These are phyloP conservation scores for Anoplolepis gracilipes DNA, from an alignment of 1,140 invertebrate genomes.

Conservation along the genomic window DNA sequence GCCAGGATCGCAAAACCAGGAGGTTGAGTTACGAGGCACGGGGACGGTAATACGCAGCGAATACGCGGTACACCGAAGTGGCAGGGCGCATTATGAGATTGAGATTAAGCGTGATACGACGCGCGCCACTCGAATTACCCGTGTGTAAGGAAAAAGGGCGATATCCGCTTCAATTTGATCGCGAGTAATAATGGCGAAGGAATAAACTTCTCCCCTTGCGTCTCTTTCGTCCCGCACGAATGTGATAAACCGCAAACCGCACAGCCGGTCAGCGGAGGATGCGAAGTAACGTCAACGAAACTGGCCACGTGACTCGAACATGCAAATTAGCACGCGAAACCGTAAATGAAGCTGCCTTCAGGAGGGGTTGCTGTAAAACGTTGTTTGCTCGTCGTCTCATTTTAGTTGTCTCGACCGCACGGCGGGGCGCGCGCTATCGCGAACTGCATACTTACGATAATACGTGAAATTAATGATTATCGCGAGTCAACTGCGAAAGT, in stretches of 20 bases:
- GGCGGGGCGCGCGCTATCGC: neutral
- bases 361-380: neutral
- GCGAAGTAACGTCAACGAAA: neutral
- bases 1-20: constrained; percentile 54
- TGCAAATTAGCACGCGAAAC: constrained; percentile 7
- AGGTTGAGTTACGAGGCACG: constrained; percentile 52
- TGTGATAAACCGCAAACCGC: neutral
- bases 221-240: neutral
- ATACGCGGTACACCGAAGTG: constrained; percentile 49
- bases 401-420: neutral
- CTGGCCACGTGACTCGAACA: constrained; percentile 8
- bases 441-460: constrained; percentile 51
- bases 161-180: constrained; percentile 31
- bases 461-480: constrained; percentile 58
- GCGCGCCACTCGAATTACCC: constrained; percentile 24
- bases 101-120: constrained; percentile 55
- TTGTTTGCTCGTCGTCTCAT: neutral
- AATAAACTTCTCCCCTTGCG: neutral
- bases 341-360: constrained; percentile 20
- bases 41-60: constrained; percentile 63
- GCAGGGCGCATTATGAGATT: constrained; percentile 63
- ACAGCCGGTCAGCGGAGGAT: neutral
- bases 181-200: neutral
- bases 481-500: constrained; percentile 55
- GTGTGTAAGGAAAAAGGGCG: constrained; percentile 39